Evolutionary conservation across 2,888 invertebrate genomes (phyloP).

Genomic region (Aquatica leii): DNA sequence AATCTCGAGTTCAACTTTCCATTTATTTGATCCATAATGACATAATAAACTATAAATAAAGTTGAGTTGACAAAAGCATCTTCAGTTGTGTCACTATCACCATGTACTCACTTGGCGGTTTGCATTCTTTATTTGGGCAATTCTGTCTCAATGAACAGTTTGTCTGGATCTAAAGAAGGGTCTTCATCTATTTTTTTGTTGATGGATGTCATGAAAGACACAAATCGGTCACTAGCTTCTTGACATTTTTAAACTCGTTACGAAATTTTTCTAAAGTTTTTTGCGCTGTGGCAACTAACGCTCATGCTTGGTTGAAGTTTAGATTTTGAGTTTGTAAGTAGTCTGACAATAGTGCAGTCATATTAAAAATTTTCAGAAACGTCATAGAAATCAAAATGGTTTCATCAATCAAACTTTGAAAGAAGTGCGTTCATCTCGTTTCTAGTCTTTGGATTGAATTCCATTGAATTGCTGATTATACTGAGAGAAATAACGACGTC

Average conservation of each 20-base stretch:
- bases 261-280: neutral
- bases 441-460: neutral
- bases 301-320: neutral
- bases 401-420: neutral
- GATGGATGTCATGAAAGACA: neutral
- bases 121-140: neutral
- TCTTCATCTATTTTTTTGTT: neutral
- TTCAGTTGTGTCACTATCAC: neutral
- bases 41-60: neutral
- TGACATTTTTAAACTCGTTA: neutral
- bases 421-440: neutral
- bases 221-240: neutral
- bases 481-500: neutral
- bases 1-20: neutral
- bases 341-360: neutral
- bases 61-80: neutral
- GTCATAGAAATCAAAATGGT: neutral
- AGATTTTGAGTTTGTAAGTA: neutral
- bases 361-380: neutral
- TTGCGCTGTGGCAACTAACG: neutral
- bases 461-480: neutral
- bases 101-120: slow-evolving; percentile 5
- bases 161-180: neutral
- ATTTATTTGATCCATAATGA: neutral
- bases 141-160: neutral